Evolutionary conservation across 2,113 vertebrate genomes (phyloP).

Genomic region (Dasyurus viverrinus): DNA sequence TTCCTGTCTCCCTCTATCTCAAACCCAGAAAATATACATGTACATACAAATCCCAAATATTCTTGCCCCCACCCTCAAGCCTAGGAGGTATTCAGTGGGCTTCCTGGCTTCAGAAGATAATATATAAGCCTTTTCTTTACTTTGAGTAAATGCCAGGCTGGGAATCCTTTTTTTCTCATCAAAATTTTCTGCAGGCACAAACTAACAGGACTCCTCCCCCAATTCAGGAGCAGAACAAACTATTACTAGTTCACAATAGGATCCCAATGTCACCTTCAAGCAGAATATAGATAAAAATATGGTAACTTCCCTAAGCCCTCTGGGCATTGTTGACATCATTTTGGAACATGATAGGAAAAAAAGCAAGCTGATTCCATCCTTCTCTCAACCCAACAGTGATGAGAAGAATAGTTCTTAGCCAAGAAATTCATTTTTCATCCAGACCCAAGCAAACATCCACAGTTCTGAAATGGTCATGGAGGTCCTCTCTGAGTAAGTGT

Average conservation of each 20-base stretch:
- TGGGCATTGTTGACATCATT: constrained; percentile 93
- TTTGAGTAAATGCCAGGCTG: constrained; percentile 87
- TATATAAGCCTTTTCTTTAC: constrained; percentile 82
- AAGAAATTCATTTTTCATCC: constrained; percentile 57
- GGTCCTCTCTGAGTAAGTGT: constrained; percentile 73
- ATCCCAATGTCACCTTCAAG: constrained; percentile 92
- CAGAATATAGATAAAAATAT: constrained; percentile 97
- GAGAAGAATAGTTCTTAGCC: constrained; percentile 62
- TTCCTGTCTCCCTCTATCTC: no score
- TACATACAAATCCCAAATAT: no score
- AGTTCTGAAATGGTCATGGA: neutral
- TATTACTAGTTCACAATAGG: constrained; percentile 81
- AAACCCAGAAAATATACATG: no score
- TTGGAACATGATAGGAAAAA: constrained; percentile 94
- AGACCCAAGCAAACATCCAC: constrained; percentile 48
- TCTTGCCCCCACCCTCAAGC: no score
- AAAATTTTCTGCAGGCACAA: constrained; percentile 57
- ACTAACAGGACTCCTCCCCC: constrained; percentile 40
- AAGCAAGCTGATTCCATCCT: constrained; percentile 87
- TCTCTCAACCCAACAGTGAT: constrained; percentile 64
- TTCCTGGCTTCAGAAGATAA: constrained; percentile 92
- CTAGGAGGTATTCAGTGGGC: constrained; percentile 82
- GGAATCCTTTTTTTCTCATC: constrained; percentile 79
- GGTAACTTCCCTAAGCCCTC: constrained; percentile 94
- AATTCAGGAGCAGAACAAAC: constrained; percentile 66